Percentiles rank a stretch among this genome's conserved stretches.
phyloP scores from a whole-genome alignment of 2,888 invertebrate species.

The Drosophila percnosoma region DNA sequence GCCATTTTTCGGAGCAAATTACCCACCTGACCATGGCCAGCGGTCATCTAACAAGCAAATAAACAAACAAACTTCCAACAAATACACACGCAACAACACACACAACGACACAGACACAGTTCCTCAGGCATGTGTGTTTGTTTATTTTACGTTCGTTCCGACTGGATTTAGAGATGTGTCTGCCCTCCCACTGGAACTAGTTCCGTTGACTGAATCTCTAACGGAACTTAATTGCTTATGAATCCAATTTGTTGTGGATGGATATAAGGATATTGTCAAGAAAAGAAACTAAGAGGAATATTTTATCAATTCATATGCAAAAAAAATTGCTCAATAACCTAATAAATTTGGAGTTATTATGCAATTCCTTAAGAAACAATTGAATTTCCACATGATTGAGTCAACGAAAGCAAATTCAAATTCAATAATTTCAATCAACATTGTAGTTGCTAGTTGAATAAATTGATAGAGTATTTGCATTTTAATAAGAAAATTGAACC shows the following conservation, averaged over 20 bases:
- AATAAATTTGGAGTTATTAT: background rate
- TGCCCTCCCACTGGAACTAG: constrained; percentile 8
- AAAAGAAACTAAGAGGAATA: background rate
- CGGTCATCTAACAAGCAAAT: constrained; percentile 54
- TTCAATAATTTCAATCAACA: background rate
- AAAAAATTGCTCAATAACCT: background rate
- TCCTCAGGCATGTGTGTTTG: constrained; percentile 21
- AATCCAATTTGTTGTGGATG: background rate
- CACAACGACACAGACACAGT: background rate
- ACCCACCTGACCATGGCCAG: constrained; percentile 67
- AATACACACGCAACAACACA: background rate
- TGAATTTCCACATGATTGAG: background rate
- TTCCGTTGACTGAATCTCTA: constrained; percentile 8
- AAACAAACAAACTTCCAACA: constrained; percentile 48
- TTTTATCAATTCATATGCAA: background rate
- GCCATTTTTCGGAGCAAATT: constrained; percentile 75
- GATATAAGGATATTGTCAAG: background rate
- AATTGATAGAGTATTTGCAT: background rate
- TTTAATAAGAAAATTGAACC: background rate
- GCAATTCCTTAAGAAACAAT: background rate
- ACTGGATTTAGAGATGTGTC: constrained; percentile 12
- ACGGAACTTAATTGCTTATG: background rate
- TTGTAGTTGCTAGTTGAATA: background rate
- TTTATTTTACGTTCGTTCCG: constrained; percentile 15
- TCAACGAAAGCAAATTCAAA: background rate